Conservation (phyloP, 1,140 invertebrate genomes). For the Drosophila sulfurigaster region DNA sequence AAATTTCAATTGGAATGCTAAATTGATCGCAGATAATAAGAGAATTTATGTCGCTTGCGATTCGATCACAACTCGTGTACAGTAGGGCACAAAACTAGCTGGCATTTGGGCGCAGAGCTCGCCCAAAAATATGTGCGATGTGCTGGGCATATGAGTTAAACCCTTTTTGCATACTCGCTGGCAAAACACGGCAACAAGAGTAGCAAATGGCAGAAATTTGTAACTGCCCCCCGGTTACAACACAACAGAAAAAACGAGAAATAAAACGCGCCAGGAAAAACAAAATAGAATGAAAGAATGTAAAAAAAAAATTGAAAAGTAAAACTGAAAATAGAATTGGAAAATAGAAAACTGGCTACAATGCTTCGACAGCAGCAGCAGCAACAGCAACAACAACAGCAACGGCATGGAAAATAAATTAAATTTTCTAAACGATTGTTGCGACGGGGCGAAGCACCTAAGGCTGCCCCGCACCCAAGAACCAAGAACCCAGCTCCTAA, state of each 20-base stretch:
- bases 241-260: constrained; percentile 30
- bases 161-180: constrained; percentile 57
- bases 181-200: constrained; percentile 54
- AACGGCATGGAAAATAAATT: constrained; percentile 68
- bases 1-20: too few relatives aligned
- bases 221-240: constrained; percentile 68
- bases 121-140: constrained; percentile 18
- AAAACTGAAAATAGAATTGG: constrained; percentile 71
- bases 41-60: not conserved
- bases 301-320: constrained; percentile 52
- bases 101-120: constrained; percentile 23
- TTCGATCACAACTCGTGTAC: constrained; percentile 31
- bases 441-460: constrained; percentile 43
- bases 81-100: constrained; percentile 28
- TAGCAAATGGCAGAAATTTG: constrained; percentile 58
- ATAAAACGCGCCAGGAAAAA: constrained; percentile 31
- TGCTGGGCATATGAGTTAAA: constrained; percentile 48
- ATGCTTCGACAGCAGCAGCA: constrained; percentile 34
- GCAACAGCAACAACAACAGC: constrained; percentile 3
- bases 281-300: constrained; percentile 38
- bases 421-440: constrained; percentile 83
- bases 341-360: constrained; percentile 74
- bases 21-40: too few relatives aligned
- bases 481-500: constrained; percentile 20
- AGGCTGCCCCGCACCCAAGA: constrained; percentile 50